Percentiles rank a stretch among this genome's conserved stretches.
These are phyloP conservation scores for Macrophya alboannulata DNA, from an alignment of 2,888 invertebrate species.

Conservation along the genomic window DNA sequence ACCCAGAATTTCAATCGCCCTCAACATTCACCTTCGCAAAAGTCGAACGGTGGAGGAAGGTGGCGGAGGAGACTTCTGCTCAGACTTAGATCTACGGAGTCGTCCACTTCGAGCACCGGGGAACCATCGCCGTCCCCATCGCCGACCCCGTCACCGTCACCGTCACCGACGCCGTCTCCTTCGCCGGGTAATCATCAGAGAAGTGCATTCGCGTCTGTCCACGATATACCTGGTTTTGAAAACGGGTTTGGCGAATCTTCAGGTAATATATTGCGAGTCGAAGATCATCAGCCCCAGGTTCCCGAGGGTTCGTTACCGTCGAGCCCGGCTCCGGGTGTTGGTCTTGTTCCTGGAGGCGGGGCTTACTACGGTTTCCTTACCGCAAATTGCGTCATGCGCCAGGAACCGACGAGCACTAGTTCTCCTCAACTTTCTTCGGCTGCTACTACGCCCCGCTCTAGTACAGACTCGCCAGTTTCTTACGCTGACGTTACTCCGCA, in stretches of 20 bases:
- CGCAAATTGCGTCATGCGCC: conserved; percentile 80
- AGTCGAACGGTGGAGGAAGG: conserved; percentile 79
- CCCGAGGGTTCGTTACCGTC: conserved; percentile 78
- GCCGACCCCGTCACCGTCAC: conserved; percentile 66
- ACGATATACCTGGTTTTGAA: conserved; percentile 72
- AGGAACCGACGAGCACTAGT: conserved; percentile 78
- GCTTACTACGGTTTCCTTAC: conserved; percentile 80
- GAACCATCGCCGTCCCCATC: conserved; percentile 70
- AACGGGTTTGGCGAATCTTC: conserved; percentile 73
- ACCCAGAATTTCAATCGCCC: not conserved
- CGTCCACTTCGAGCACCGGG: conserved; percentile 71
- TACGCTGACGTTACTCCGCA: conserved; percentile 35
- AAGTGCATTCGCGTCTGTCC: conserved; percentile 61
- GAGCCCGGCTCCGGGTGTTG: conserved; percentile 78
- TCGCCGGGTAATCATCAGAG: conserved; percentile 34
- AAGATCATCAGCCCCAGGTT: conserved; percentile 78
- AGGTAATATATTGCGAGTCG: conserved; percentile 1
- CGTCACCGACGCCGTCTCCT: conserved; percentile 66
- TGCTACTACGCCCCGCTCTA: conserved; percentile 58
- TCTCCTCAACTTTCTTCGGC: conserved; percentile 75
- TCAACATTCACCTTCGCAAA: conserved; percentile 44
- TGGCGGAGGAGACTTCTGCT: conserved; percentile 82
- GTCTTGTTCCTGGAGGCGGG: conserved; percentile 79
- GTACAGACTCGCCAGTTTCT: conserved; percentile 57
- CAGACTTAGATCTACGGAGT: conserved; percentile 81